phyloP scores from a whole-genome alignment of 2,113 vertebrate genomes.

The Serinus canaria region DNA sequence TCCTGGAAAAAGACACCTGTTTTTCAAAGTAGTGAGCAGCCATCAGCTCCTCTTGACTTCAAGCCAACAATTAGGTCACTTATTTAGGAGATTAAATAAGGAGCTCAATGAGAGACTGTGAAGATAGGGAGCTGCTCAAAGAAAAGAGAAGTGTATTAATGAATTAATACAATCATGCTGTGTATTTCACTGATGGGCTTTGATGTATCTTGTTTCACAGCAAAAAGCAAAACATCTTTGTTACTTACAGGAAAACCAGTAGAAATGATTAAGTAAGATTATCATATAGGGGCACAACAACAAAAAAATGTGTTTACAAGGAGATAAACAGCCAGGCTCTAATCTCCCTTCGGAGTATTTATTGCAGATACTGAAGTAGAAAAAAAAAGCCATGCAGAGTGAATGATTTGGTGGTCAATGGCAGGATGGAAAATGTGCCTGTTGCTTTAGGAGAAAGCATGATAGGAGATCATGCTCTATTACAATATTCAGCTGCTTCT shows the following conservation, averaged over 20 bases:
- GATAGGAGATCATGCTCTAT: background rate
- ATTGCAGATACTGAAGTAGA: background rate
- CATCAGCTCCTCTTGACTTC: background rate
- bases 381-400: background rate
- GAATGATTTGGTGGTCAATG: background rate
- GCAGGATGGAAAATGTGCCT: background rate
- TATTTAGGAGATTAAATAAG: slow-evolving; percentile 28
- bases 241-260: background rate
- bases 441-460: background rate
- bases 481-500: background rate
- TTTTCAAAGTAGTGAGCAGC: background rate
- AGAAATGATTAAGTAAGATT: background rate
- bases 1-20: slow-evolving; percentile 21
- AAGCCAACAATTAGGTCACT: slow-evolving; percentile 36
- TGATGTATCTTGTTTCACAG: background rate
- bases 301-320: background rate
- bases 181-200: slow-evolving; percentile 11
- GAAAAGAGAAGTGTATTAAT: background rate
- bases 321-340: background rate
- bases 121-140: background rate
- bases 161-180: background rate
- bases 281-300: background rate
- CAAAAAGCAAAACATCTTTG: background rate
- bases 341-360: background rate
- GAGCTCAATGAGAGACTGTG: background rate